A percentile compares a stretch with the other conserved stretches of the same genome.
Conservation (phyloP, 2,888 invertebrate species). For the Matsumyia berberina region DNA sequence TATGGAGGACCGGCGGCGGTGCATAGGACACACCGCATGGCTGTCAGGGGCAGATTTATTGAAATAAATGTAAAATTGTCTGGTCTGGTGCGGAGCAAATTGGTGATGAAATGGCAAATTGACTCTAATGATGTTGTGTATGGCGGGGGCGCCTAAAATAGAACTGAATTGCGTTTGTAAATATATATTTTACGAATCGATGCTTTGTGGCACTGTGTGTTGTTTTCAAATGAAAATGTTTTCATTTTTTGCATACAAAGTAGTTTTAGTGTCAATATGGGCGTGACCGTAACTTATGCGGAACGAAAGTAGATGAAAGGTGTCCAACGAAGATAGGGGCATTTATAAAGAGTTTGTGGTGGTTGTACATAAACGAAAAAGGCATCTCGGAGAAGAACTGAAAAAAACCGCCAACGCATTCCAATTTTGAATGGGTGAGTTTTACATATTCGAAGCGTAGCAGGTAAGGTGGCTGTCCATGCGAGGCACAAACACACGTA, state of each 20-base stretch:
- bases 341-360: too few species aligned
- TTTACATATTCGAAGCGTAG: too few species aligned
- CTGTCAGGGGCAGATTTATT: conserved; percentile 52
- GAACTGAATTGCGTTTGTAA: conserved; percentile 19
- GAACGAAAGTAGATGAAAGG: background rate
- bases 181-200: background rate
- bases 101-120: conserved; percentile 63
- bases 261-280: background rate
- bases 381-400: too few species aligned
- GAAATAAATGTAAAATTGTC: conserved; percentile 53
- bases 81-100: conserved; percentile 54
- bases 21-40: conserved; percentile 52
- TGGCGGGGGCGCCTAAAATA: conserved; percentile 6
- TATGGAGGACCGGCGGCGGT: conserved; percentile 33
- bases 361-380: too few species aligned
- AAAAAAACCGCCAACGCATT: too few species aligned
- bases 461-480: too few species aligned
- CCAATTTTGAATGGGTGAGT: too few species aligned
- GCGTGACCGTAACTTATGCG: background rate
- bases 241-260: background rate
- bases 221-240: background rate
- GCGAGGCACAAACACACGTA: too few species aligned
- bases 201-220: conserved; percentile 1
- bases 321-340: background rate
- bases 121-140: conserved; percentile 35